Evolutionary conservation across 2,888 invertebrate species (phyloP).

Genomic region (Coremacera marginata): DNA sequence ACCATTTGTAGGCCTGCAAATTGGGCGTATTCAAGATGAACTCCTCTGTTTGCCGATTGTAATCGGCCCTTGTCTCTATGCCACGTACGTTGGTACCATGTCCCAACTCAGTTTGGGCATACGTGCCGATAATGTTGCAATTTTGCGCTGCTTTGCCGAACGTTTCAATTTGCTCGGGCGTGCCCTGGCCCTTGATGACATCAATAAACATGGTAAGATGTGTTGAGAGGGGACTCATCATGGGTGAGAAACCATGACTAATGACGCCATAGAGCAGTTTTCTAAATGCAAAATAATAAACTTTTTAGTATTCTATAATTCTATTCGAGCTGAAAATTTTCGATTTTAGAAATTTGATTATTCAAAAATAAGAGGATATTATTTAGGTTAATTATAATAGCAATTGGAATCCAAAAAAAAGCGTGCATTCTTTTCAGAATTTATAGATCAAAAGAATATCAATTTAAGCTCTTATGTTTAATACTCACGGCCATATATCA

Average conservation of each 20-base stretch:
- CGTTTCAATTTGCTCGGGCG: slow-evolving; percentile 84
- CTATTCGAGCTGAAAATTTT: too few relatives aligned
- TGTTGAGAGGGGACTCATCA: slow-evolving; percentile 40
- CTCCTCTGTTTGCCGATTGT: slow-evolving; percentile 77
- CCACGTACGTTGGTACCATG: slow-evolving; percentile 92
- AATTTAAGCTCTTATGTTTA: too few relatives aligned
- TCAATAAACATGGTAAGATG: slow-evolving; percentile 89
- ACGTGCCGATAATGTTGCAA: slow-evolving; percentile 88
- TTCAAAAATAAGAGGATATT: too few relatives aligned
- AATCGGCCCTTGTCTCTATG: slow-evolving; percentile 91
- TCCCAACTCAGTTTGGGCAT: slow-evolving; percentile 95
- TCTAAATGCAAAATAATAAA: not conserved
- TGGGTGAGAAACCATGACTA: slow-evolving; percentile 35
- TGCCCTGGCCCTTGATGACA: slow-evolving; percentile 85
- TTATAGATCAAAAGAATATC: too few relatives aligned
- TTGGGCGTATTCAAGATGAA: slow-evolving; percentile 89
- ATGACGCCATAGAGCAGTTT: not conserved
- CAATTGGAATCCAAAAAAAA: too few relatives aligned
- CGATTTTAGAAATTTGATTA: too few relatives aligned
- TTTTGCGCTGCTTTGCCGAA: slow-evolving; percentile 86
- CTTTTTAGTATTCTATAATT: too few relatives aligned
- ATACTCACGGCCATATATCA: slow-evolving; percentile 63
- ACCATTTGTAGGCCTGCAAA: slow-evolving; percentile 91
- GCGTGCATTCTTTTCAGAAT: too few relatives aligned
- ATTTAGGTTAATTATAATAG: too few relatives aligned